Base-by-base conservation (phyloP, 2,888 invertebrate species). In the Helleia helle region DNA sequence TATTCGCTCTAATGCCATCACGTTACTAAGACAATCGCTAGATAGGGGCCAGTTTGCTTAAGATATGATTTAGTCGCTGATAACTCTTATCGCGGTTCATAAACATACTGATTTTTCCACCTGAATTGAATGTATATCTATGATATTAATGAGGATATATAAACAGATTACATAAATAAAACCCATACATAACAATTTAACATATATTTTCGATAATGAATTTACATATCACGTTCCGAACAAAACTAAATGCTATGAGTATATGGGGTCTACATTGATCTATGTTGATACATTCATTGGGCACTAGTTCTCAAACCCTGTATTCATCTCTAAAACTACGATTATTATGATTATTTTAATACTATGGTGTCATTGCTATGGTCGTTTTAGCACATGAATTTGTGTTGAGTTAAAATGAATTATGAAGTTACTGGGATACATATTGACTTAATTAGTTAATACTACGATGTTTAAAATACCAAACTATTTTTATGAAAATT, bases 141-240 rank as follows among this genome's bases (percentile, higher is more conserved):
- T 45, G 24, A 36, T 38, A 26, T 42, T 40, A 41, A 48, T 49
- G 50, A 53, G 52, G 52, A 51, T 50, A 49, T 50, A 52, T 40
- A 31, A 38, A 24, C 11, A 50, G 36, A 50, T 44, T 53, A 70
- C 59, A 71, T 68, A 80, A 83, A 83, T 80, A 77, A 84, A 84
- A 83, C 75, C 65, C 71, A 70, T 59, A 72, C 55, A 63, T 64
- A 79, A 81, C 74, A 71, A 65, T 70, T 69, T 79, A 81, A 79
- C 79, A 79, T 84, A 79, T 84, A 83, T 84, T 81, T 70, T 70
- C 66, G 69, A 71, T 62, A 69, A 75, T 76, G 75, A 73, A 65
- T 73, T 71, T 79, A 76, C 79, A 72, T 76, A 80, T 76, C 72
- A 80, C 72, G 62, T 69, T 62, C 58, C 59, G 60, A 58, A 68